These are phyloP conservation scores for Pomatorhinus ruficollis DNA, from an alignment of 2,113 vertebrate species.

Conservation along the genomic window DNA sequence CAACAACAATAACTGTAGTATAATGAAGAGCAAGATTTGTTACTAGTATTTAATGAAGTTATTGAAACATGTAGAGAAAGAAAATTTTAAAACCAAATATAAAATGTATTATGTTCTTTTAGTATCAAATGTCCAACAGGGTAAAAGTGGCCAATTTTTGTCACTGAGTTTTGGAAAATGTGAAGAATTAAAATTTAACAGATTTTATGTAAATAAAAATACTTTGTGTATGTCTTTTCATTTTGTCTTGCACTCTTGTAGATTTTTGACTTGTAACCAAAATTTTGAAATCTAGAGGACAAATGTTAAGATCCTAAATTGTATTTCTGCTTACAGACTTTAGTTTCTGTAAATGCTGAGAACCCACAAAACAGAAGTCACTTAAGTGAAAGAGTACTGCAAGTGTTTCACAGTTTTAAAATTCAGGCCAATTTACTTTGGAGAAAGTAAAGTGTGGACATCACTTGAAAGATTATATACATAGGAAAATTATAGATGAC, in stretches of 20 bases:
- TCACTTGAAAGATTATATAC: background rate
- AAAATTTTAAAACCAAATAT: background rate
- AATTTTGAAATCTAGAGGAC: background rate
- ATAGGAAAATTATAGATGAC: background rate
- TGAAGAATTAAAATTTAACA: background rate
- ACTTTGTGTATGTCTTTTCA: background rate
- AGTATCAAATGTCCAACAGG: background rate
- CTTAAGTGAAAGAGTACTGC: background rate
- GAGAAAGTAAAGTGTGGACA: background rate
- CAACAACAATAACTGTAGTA: background rate
- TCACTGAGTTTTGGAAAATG: background rate
- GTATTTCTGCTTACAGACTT: background rate
- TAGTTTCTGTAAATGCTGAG: background rate
- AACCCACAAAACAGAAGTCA: background rate
- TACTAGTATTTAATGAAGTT: background rate
- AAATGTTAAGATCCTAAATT: background rate
- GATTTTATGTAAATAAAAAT: background rate
- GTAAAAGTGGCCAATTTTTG: background rate
- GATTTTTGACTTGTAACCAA: background rate
- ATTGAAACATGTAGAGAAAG: background rate
- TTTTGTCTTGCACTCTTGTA: background rate
- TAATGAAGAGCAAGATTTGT: background rate
- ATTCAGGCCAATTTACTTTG: too few relatives aligned
- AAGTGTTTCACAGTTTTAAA: too few relatives aligned
- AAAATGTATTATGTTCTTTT: background rate